A percentile compares a stretch with the other conserved stretches of the same genome.
These are phyloP conservation scores for Hippocampus abdominalis DNA, from an alignment of 2,113 vertebrate genomes.

Conservation along the genomic window DNA sequence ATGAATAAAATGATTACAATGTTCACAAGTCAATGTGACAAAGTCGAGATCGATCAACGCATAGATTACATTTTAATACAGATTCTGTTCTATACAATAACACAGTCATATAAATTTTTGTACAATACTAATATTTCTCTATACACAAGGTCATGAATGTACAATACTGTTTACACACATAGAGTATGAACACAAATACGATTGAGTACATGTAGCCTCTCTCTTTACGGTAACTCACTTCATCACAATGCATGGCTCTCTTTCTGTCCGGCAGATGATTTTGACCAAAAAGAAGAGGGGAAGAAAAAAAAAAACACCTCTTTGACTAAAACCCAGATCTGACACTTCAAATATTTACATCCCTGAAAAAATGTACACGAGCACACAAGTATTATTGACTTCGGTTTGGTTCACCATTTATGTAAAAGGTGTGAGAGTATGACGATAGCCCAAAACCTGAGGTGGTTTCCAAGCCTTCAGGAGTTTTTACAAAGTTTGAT, in stretches of 20 bases:
- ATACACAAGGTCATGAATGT: conserved; percentile 68
- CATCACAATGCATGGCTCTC: conserved; percentile 48
- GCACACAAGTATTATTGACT: conserved; percentile 52
- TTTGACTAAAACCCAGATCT: conserved; percentile 46
- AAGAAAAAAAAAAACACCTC: conserved; percentile 1
- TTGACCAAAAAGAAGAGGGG: conserved; percentile 39
- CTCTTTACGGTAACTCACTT: conserved; percentile 46
- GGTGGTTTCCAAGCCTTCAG: conserved; percentile 29
- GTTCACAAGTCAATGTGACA: background rate
- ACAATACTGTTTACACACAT: conserved; percentile 66
- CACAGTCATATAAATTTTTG: conserved; percentile 67
- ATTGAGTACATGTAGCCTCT: conserved; percentile 30
- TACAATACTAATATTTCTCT: conserved; percentile 71
- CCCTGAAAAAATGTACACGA: conserved; percentile 71
- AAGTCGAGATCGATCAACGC: conserved; percentile 22
- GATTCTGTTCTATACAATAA: conserved; percentile 69
- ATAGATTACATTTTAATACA: conserved; percentile 64
- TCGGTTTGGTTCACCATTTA: conserved; percentile 44
- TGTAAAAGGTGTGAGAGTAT: conserved; percentile 53
- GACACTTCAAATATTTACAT: conserved; percentile 66
- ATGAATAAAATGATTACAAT: background rate
- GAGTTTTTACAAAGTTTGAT: conserved; percentile 52
- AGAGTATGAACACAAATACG: conserved; percentile 66
- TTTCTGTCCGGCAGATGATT: conserved; percentile 69
- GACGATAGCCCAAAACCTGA: conserved; percentile 42